Base-by-base conservation (phyloP, 2,888 invertebrate species). In the Epinotia nisella region DNA sequence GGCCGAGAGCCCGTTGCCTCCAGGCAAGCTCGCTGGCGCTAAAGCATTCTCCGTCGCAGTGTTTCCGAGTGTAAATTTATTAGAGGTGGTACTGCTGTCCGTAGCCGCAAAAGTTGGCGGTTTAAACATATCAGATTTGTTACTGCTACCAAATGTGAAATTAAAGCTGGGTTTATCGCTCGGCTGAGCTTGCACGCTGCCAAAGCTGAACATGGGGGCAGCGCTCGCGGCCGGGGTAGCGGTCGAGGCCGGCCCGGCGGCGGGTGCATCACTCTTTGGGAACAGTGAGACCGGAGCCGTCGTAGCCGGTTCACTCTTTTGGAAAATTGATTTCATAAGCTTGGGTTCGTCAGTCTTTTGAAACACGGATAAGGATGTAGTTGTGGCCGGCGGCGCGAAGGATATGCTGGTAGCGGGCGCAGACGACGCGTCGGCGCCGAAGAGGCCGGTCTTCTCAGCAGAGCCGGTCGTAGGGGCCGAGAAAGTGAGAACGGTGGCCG, bases 121-220 rank as follows among this genome's bases (percentile, higher is more conserved):
- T 62, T 80, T 82, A 75, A 83, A 85, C 41, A 78, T 53, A 41
- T 86, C 84, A 13, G 81, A 74, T 75, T 82, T 81, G 61, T 78
- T 84, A 60, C 61, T 78, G 45, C 69, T 80, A 9, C 86, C 84
- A 72, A 92, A 91, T 11, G 79, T 80, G 64, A 92, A 92, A 66
- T 81, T 86, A 66, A 90, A 90, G 74, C 87, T 87, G 0, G 87
- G 85, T 70, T 87, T 87, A 5, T 87, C 89, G 78, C 41, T 53
- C 78, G 78, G n/a, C 79, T 61, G 13, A 7, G 77, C 71, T 10
- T 78, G 74, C 11, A 75, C 66, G 17, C 58, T 78, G 1, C 88
- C 87, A 70, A 91, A 90, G 75, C 80, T 85, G 71, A 92, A 92
- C 29, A 89, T 59, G n/a, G 87, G 78, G 1, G 82, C 75, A 15